phyloP scores from a whole-genome alignment of 2,888 invertebrate genomes.

The Trilocha varians region DNA sequence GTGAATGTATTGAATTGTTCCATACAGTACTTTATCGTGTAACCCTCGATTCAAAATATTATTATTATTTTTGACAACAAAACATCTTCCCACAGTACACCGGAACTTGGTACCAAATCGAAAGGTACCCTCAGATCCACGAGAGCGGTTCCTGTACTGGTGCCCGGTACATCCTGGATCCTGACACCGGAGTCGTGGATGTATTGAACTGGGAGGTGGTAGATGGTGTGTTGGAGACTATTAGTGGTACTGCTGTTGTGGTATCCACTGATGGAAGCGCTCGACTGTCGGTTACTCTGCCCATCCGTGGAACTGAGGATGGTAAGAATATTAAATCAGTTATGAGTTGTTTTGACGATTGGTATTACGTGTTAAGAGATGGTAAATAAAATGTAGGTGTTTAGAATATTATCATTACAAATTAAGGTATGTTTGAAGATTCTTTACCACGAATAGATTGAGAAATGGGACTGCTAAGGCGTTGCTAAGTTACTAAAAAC shows the following conservation, averaged over 20 bases:
- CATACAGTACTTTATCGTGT: no score
- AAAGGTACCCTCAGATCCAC: constrained; percentile 40
- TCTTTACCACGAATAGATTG: no score
- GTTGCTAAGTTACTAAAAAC: no score
- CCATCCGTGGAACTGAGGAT: constrained; percentile 32
- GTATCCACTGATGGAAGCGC: constrained; percentile 34
- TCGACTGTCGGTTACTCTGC: constrained; percentile 32
- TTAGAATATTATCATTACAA: no score
- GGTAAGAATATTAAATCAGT: no score
- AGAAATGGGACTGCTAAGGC: no score
- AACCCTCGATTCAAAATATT: no score
- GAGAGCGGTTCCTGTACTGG: constrained; percentile 40
- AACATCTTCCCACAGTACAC: constrained; percentile 35
- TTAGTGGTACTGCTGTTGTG: constrained; percentile 38
- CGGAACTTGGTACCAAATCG: constrained; percentile 55
- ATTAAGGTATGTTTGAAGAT: no score
- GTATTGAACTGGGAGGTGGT: constrained; percentile 52
- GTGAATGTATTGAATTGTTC: no score
- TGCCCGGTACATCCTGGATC: constrained; percentile 31
- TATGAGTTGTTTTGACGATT: no score
- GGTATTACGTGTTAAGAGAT: no score
- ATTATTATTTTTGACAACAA: not conserved
- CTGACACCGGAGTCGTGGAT: constrained; percentile 25
- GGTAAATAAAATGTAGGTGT: no score
- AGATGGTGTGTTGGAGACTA: constrained; percentile 29